Conservation (phyloP, 2,113 vertebrate species). For the Pseudois nayaur region DNA sequence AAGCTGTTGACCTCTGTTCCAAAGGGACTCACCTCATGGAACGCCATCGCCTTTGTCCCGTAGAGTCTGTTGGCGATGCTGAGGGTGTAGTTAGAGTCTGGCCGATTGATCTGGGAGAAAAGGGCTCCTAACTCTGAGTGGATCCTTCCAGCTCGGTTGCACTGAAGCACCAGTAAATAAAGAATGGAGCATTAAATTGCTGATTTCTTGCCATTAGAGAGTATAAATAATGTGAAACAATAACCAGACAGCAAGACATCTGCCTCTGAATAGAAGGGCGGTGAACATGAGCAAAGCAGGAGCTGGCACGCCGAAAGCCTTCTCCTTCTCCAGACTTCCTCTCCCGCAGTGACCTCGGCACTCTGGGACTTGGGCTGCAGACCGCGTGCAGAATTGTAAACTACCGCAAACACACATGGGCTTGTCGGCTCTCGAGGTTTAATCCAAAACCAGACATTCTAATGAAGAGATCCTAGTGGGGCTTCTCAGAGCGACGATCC, state of each 20-base stretch:
- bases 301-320: neutral
- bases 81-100: conserved; percentile 64
- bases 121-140: conserved; percentile 73
- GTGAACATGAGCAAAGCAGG: neutral
- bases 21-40: conserved; percentile 63
- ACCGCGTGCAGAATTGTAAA: neutral
- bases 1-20: neutral
- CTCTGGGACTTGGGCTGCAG: neutral
- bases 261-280: neutral
- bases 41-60: conserved; percentile 54
- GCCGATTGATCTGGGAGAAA: conserved; percentile 66
- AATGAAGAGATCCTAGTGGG: neutral
- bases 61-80: conserved; percentile 78
- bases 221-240: neutral
- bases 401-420: neutral
- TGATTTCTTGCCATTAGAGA: neutral
- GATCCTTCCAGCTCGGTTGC: conserved; percentile 63
- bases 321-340: neutral
- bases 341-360: neutral
- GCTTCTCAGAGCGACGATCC: neutral
- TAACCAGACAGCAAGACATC: neutral
- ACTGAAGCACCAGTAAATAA: conserved; percentile 59
- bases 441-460: neutral
- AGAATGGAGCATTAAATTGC: neutral
- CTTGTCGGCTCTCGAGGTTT: neutral